Conservation (phyloP, 2,113 vertebrate genomes). For the Callithrix jacchus region DNA sequence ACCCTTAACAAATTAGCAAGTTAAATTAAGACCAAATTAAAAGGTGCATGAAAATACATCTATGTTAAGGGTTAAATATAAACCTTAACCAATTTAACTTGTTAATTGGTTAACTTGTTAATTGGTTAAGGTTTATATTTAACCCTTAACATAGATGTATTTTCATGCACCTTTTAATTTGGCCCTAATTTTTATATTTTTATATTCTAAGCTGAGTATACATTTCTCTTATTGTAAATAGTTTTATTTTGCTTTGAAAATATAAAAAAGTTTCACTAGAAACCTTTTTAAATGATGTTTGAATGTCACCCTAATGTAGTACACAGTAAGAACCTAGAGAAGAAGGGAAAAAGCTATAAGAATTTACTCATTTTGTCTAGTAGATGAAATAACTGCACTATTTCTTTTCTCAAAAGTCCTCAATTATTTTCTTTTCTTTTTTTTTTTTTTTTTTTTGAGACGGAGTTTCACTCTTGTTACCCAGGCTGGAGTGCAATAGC, state of each 20-base stretch:
- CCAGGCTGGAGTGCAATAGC: no score
- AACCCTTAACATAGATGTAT: neutral
- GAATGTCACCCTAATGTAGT: neutral
- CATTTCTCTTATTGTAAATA: neutral
- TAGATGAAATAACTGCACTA: neutral
- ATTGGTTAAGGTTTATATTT: neutral
- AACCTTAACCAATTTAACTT: no score
- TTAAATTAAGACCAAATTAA: no score
- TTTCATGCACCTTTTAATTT: neutral
- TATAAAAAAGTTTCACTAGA: neutral
- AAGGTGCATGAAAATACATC: no score
- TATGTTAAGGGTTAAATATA: no score
- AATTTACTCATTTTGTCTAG: neutral
- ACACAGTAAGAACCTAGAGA: neutral
- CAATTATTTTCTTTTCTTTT: neutral
- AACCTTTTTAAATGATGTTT: neutral
- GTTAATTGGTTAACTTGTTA: no score
- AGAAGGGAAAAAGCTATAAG: neutral
- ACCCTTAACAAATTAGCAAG: neutral
- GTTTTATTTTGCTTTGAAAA: constrained; percentile 31
- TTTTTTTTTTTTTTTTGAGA: no score
- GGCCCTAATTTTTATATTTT: constrained; percentile 4
- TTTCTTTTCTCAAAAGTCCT: neutral
- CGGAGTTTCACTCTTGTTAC: no score
- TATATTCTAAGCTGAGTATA: neutral